These are phyloP conservation scores for Pissodes strobi DNA, from an alignment of 1,140 invertebrate species.

Conservation along the genomic window DNA sequence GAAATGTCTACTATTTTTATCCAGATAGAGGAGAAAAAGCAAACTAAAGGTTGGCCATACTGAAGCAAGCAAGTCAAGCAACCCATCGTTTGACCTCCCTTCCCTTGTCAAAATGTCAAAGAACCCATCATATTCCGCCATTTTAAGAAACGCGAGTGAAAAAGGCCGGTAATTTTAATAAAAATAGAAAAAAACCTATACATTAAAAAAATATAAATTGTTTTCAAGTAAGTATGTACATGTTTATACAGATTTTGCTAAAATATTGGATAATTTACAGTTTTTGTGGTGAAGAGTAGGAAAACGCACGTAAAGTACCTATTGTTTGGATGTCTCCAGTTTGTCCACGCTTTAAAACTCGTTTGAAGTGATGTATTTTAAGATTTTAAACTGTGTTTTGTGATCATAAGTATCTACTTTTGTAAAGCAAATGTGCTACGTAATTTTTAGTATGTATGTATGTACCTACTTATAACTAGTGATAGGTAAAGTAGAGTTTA, in stretches of 20 bases:
- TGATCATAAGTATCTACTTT: neutral
- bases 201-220: constrained; percentile 5
- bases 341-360: neutral
- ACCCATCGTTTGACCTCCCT: too few species aligned
- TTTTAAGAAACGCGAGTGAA: constrained; percentile 1
- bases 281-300: constrained; percentile 8
- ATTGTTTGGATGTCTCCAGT: neutral
- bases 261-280: neutral
- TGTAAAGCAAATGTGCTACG: neutral
- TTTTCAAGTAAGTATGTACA: constrained; percentile 8
- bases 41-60: too few species aligned
- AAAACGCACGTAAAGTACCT: constrained; percentile 4
- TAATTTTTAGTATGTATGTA: too few species aligned
- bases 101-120: too few species aligned
- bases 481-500: too few species aligned
- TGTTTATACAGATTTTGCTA: constrained; percentile 5
- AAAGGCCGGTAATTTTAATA: constrained; percentile 7
- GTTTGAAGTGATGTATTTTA: neutral
- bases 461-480: too few species aligned
- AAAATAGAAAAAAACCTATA: constrained; percentile 3
- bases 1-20: too few species aligned
- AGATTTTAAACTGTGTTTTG: neutral
- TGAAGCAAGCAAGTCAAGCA: too few species aligned
- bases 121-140: too few species aligned
- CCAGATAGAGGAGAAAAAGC: too few species aligned